Conservation (phyloP, 2,888 invertebrate genomes). For the Exephanes ischioxanthus region DNA sequence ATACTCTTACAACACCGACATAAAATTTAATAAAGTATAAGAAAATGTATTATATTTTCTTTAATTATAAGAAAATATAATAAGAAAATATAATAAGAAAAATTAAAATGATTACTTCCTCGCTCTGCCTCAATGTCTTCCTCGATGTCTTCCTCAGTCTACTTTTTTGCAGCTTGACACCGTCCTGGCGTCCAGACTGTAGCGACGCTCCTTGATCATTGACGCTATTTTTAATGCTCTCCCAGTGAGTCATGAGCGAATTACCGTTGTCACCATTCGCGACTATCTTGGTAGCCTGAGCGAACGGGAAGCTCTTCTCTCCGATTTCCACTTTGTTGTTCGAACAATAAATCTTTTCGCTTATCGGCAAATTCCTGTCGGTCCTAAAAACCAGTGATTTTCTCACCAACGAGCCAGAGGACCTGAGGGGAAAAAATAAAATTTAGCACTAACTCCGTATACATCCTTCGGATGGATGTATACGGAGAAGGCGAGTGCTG, state of each 20-base stretch:
- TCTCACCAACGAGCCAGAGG: slow-evolving; percentile 86
- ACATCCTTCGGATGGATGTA: no score
- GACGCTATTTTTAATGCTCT: slow-evolving; percentile 38
- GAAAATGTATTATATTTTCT: neutral
- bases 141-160: no score
- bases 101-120: no score
- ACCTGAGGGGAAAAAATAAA: slow-evolving; percentile 79
- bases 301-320: slow-evolving; percentile 55
- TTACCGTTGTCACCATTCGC: slow-evolving; percentile 53
- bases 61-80: no score
- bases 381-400: slow-evolving; percentile 87
- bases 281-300: slow-evolving; percentile 33
- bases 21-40: neutral
- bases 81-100: no score
- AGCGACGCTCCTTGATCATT: slow-evolving; percentile 69
- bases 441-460: no score
- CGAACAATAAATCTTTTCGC: slow-evolving; percentile 85
- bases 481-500: no score
- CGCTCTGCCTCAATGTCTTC: no score
- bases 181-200: slow-evolving; percentile 58
- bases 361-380: slow-evolving; percentile 87
- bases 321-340: slow-evolving; percentile 64
- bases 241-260: slow-evolving; percentile 34
- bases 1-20: no score
- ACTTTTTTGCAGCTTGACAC: slow-evolving; percentile 4